Percentiles rank a stretch among this genome's conserved stretches.
Conservation (phyloP, 2,113 vertebrate genomes). For the Clarias gariepinus region DNA sequence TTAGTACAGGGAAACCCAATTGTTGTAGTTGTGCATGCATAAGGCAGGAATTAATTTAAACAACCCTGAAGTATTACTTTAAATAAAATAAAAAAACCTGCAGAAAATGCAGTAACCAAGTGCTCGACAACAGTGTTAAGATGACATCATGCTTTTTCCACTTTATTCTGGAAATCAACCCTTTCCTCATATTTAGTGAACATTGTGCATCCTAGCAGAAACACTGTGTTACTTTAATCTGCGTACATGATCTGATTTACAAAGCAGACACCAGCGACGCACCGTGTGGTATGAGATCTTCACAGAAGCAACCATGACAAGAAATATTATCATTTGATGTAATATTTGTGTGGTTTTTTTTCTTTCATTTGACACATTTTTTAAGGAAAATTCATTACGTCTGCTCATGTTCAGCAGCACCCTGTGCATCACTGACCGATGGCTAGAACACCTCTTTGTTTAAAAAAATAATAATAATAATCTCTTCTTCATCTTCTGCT, state of each 20-base stretch:
- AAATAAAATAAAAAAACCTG: not conserved
- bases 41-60: not conserved
- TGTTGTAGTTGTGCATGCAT: not conserved
- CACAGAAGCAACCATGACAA: constrained; percentile 51
- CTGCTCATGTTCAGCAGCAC: not conserved
- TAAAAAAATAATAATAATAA: not conserved
- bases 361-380: not conserved
- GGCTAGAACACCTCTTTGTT: not conserved
- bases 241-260: not conserved
- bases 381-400: not conserved
- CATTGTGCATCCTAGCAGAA: not conserved
- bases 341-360: not conserved
- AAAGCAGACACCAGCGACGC: not conserved
- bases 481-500: not conserved
- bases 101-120: not conserved
- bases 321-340: not conserved
- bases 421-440: not conserved
- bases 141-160: constrained; percentile 8
- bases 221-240: not conserved
- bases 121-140: not conserved
- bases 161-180: not conserved
- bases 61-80: not conserved
- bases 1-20: not conserved
- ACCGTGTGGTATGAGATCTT: constrained; percentile 14
- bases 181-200: not conserved